Evolutionary conservation across 2,888 invertebrate species (phyloP).

Genomic region (Strigamia transsilvanica): DNA sequence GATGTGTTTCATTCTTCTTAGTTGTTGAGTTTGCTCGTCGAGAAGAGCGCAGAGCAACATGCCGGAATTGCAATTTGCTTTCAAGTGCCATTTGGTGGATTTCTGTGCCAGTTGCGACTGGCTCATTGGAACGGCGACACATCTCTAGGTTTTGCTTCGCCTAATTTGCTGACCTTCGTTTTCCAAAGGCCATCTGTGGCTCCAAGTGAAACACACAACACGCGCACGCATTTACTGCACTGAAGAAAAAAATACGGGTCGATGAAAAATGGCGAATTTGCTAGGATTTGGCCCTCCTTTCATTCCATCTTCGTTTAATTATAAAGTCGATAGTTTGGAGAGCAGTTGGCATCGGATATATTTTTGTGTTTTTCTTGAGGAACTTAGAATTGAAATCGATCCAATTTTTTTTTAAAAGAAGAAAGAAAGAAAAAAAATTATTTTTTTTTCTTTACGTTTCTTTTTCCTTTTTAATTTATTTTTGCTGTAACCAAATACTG

Average conservation of each 20-base stretch:
- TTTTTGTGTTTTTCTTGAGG: not conserved
- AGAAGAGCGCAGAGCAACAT: slow-evolving; percentile 30
- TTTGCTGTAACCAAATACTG: not conserved
- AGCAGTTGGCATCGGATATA: slow-evolving; percentile 8
- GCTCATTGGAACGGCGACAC: slow-evolving; percentile 36
- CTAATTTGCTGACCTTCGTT: slow-evolving; percentile 49
- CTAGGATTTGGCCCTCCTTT: slow-evolving; percentile 11
- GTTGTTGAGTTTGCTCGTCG: slow-evolving; percentile 43
- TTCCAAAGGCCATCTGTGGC: slow-evolving; percentile 48
- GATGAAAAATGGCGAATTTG: slow-evolving; percentile 35
- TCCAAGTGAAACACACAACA: slow-evolving; percentile 44
- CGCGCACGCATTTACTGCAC: slow-evolving; percentile 30
- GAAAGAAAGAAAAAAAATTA: not conserved
- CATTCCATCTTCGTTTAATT: not conserved
- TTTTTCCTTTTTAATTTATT: not conserved
- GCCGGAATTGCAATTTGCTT: slow-evolving; percentile 48
- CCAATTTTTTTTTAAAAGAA: not conserved
- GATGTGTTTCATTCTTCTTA: slow-evolving; percentile 48
- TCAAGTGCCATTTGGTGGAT: slow-evolving; percentile 49
- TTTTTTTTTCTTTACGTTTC: not conserved
- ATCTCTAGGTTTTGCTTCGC: slow-evolving; percentile 44
- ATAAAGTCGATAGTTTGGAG: slow-evolving; percentile 20
- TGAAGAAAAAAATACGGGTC: slow-evolving; percentile 2
- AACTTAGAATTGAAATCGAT: not conserved
- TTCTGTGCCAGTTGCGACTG: slow-evolving; percentile 45